Evolutionary conservation across 1,140 invertebrate species (phyloP).

Genomic region (Heliconius hewitsoni): DNA sequence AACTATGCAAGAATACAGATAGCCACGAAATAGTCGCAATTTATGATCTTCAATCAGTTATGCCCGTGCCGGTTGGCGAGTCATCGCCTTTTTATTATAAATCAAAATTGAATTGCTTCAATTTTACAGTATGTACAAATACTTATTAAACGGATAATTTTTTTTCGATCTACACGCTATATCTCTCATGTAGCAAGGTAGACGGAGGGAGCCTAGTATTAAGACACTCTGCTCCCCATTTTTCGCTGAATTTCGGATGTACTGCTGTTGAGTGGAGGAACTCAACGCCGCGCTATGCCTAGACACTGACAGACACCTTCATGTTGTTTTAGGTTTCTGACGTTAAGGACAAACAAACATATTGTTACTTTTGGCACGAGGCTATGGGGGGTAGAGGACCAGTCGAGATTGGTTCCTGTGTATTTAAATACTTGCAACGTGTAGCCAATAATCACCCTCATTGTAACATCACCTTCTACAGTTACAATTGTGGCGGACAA

Average conservation of each 20-base stretch:
- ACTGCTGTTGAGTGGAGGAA: no score
- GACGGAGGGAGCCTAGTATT: no score
- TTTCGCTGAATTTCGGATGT: no score
- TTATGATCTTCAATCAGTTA: slow-evolving; percentile 18
- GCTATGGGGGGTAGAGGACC: no score
- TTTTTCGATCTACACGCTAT: background rate
- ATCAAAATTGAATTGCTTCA: slow-evolving; percentile 1
- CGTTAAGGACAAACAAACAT: no score
- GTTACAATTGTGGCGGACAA: slow-evolving; percentile 28
- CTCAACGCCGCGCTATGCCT: no score
- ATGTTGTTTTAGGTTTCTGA: no score
- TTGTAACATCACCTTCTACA: slow-evolving; percentile 25
- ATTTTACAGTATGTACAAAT: slow-evolving; percentile 5
- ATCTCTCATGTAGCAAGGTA: no score
- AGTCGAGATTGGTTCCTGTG: slow-evolving; percentile 3
- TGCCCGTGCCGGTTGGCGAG: background rate
- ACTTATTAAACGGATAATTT: background rate
- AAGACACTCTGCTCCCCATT: no score
- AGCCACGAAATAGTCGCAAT: background rate
- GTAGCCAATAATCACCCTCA: slow-evolving; percentile 20
- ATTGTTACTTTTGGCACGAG: no score
- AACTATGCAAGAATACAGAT: background rate
- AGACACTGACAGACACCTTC: no score
- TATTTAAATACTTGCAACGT: background rate
- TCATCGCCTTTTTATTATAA: slow-evolving; percentile 10